phyloP scores from a whole-genome alignment of 2,888 invertebrate genomes.

The Xylota sylvarum region DNA sequence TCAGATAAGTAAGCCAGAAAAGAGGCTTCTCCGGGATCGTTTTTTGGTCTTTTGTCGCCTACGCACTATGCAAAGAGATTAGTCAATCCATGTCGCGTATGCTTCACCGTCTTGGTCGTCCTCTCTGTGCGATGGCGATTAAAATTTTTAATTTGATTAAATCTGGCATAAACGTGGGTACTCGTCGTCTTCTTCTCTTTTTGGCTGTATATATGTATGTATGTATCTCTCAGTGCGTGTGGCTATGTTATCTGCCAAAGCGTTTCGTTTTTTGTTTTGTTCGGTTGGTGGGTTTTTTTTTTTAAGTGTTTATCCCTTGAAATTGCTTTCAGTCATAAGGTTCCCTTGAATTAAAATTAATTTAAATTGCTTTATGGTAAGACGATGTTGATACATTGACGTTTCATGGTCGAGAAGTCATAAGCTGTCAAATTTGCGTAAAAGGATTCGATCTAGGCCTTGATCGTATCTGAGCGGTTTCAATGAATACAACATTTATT shows the following conservation, averaged over 20 bases:
- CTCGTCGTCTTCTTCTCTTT: conserved; percentile 52
- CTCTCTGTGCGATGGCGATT: conserved; percentile 51
- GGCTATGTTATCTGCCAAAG: conserved; percentile 40
- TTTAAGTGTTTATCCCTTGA: conserved; percentile 7
- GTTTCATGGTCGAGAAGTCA: neutral
- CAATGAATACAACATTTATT: too few species aligned
- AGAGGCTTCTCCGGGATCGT: conserved; percentile 34
- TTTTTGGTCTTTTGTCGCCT: conserved; percentile 56
- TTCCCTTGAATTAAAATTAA: conserved; percentile 46
- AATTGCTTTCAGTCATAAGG: conserved; percentile 41
- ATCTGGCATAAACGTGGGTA: conserved; percentile 69
- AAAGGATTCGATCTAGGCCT: too few species aligned
- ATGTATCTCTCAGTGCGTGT: conserved; percentile 62
- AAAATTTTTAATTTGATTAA: conserved; percentile 69
- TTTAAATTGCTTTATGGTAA: conserved; percentile 43
- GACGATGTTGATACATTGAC: neutral
- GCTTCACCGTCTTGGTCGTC: conserved; percentile 17
- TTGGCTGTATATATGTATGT: conserved; percentile 10
- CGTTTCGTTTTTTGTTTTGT: neutral
- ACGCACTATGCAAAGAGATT: conserved; percentile 63
- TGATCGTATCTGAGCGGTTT: too few species aligned
- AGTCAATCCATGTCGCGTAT: conserved; percentile 45
- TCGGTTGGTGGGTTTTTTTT: neutral
- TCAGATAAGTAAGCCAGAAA: too few species aligned
- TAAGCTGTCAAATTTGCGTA: neutral